Evolutionary conservation across 2,113 vertebrate genomes (phyloP), one percentile per base, ranked within the genome.

Genomic region (Gavia stellata): DNA sequence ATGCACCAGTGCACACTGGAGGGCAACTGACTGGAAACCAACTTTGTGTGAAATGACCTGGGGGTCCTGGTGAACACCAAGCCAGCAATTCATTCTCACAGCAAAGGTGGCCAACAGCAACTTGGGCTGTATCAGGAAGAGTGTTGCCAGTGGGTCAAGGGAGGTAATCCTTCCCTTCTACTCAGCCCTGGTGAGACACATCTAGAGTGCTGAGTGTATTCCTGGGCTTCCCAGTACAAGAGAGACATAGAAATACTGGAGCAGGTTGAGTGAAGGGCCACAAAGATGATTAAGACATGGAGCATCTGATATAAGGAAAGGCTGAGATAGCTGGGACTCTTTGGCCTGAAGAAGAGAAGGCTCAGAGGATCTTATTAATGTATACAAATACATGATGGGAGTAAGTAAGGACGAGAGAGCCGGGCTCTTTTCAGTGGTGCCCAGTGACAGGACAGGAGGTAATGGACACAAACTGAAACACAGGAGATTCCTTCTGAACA

Each of bases 1-100:
- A 45, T 34, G 16, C 18, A 66, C 4, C 31, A 7, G 7, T 33
- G 16, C 34, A 49, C 52, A 21, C 16, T 72, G 45, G 2, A 10
- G 5, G 10, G 5, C 0, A 0, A 53, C 38, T 53, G 56, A 40
- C 38, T 40, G 23, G 28, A 91, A 75, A 44, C 0, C 21, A 80
- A 10, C 18, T 75, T 40, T 49, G 12, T 74, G 21, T 71, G 52
- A 66, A 86, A 88, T 66, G 19, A 34, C 4, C 2, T 5, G 7
- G 24, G 1, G 3, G 4, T 49, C 28, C 17, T 58, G 13, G 21
- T 34, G 6, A 14, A 71, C 14, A 71, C 5, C 31, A 91, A 74
- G 34, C 6, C 56, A 83, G 47, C 7, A 80, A 13, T 8, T 3
- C 14, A 36, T 71, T 66, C 38, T n/a, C 47, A 71, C 24, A 79